Evolutionary conservation across 2,113 vertebrate species (phyloP).

Genomic region (Mustela lutreola): DNA sequence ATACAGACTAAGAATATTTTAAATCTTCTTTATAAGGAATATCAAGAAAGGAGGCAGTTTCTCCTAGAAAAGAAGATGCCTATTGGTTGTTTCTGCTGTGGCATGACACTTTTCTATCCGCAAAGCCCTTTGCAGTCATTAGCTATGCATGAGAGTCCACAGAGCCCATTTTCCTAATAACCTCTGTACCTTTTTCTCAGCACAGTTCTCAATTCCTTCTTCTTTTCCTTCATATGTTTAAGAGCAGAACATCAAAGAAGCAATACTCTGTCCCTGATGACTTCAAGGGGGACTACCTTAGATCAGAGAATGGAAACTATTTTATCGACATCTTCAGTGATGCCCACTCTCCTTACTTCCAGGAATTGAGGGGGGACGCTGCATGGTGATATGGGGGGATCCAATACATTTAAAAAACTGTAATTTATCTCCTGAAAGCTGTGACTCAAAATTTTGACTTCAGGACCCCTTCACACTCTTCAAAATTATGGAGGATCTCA

Average conservation of each 20-base stretch:
- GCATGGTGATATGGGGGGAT: neutral
- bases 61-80: neutral
- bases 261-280: neutral
- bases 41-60: neutral
- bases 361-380: neutral
- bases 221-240: neutral
- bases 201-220: neutral
- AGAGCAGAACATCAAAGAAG: slow-evolving; percentile 56
- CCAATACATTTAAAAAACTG: neutral
- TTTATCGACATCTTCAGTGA: neutral
- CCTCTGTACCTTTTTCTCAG: slow-evolving; percentile 48
- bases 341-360: neutral
- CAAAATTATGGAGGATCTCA: neutral
- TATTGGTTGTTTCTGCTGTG: neutral
- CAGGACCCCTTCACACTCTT: neutral
- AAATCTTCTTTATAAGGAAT: neutral
- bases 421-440: neutral
- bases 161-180: neutral
- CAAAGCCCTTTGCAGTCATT: slow-evolving; percentile 54
- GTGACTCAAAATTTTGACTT: neutral
- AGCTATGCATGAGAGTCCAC: slow-evolving; percentile 18
- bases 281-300: neutral
- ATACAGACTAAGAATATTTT: neutral
- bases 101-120: neutral
- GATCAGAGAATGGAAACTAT: slow-evolving; percentile 16